phyloP scores from a whole-genome alignment of 2,888 invertebrate genomes.

The Deilephila porcellus region DNA sequence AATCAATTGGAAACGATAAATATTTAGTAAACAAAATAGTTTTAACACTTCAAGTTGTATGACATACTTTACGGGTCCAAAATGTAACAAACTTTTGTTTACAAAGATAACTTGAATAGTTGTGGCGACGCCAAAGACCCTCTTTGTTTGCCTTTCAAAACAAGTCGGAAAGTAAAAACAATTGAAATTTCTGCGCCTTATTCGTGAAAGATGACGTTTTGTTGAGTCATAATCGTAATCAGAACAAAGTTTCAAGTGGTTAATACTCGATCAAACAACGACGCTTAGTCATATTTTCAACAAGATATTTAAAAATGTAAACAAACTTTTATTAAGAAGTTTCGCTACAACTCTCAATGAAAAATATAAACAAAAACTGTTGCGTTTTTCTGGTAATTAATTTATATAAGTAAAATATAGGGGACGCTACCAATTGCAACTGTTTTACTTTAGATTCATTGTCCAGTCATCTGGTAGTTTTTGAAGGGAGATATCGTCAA shows the following conservation, averaged over 20 bases:
- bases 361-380: too few relatives aligned
- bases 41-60: not conserved
- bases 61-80: not conserved
- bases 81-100: not conserved
- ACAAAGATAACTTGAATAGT: slow-evolving; percentile 7
- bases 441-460: too few relatives aligned
- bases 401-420: too few relatives aligned
- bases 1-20: not conserved
- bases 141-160: slow-evolving; percentile 16
- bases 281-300: not conserved
- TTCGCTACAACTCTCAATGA: too few relatives aligned
- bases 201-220: not conserved
- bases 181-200: slow-evolving; percentile 9
- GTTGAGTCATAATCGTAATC: slow-evolving; percentile 2
- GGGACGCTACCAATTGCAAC: too few relatives aligned
- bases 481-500: too few relatives aligned
- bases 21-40: not conserved
- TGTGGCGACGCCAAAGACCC: slow-evolving; percentile 14
- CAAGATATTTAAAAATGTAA: not conserved
- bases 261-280: not conserved
- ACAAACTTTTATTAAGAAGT: too few relatives aligned
- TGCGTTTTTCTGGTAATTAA: too few relatives aligned
- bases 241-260: not conserved
- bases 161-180: slow-evolving; percentile 11
- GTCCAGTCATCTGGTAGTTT: too few relatives aligned